phyloP scores from a whole-genome alignment of 64 coral and sea anemone genomes.

The Dendronephthya gigantea region DNA sequence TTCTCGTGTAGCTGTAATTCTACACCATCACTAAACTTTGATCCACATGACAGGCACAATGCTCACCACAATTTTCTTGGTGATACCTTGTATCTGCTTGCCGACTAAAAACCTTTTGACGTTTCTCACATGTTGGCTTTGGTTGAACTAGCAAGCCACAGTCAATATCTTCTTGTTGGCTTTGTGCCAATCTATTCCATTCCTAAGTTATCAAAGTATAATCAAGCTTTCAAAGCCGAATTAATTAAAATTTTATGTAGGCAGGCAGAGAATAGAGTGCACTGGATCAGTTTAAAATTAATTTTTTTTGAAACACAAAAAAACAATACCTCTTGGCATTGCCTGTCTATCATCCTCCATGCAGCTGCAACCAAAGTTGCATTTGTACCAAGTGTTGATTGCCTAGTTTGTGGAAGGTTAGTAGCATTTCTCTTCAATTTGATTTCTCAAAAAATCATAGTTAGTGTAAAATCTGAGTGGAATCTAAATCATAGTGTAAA shows the following conservation, averaged over 20 bases:
- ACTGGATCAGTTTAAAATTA: too few relatives aligned
- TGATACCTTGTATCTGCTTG: background rate
- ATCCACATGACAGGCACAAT: background rate
- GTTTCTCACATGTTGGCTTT: background rate
- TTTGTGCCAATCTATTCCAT: background rate
- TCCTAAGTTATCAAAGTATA: background rate
- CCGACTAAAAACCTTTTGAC: background rate
- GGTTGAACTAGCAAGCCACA: background rate
- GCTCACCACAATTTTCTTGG: background rate
- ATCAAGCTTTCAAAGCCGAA: too few relatives aligned
- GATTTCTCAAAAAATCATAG: too few relatives aligned
- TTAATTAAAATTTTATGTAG: too few relatives aligned
- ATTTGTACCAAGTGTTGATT: background rate
- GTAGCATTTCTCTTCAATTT: background rate
- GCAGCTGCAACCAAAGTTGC: background rate
- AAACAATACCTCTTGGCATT: background rate
- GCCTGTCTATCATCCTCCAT: background rate
- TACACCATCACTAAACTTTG: background rate
- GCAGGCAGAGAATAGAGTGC: too few relatives aligned
- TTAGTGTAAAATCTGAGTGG: background rate
- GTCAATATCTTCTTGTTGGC: background rate
- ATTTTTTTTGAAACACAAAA: too few relatives aligned
- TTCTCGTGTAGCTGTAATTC: background rate
- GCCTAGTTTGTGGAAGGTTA: background rate
- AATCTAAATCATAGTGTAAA: too few relatives aligned